Percentiles rank a stretch among this genome's conserved stretches.
These are phyloP conservation scores for Meloidogyne hapla DNA, from an alignment of 1,140 invertebrate genomes.

Conservation along the genomic window DNA sequence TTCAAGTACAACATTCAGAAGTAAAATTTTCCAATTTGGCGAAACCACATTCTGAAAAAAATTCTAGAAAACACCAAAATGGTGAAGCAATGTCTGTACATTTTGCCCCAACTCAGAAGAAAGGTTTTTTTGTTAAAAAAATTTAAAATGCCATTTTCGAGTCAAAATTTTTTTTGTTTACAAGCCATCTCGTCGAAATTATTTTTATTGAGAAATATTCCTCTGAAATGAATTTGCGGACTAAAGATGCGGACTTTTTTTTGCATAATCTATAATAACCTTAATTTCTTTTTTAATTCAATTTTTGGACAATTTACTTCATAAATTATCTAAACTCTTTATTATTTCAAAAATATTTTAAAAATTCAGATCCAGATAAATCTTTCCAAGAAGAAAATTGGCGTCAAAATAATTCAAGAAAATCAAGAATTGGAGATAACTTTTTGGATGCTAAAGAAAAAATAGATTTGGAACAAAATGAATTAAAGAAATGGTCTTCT, in stretches of 20 bases:
- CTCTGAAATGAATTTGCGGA: too few relatives aligned
- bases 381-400: background rate
- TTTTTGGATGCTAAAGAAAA: constrained; percentile 28
- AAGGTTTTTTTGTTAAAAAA: background rate
- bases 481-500: constrained; percentile 19
- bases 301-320: too few relatives aligned
- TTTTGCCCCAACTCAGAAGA: background rate
- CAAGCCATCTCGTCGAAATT: too few relatives aligned
- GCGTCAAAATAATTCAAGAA: constrained; percentile 14
- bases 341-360: background rate
- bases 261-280: too few relatives aligned
- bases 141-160: too few relatives aligned
- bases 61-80: background rate
- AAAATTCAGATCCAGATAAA: background rate
- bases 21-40: background rate
- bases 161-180: background rate
- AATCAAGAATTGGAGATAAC: constrained; percentile 19
- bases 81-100: background rate
- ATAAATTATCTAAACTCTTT: too few relatives aligned
- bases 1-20: background rate
- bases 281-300: too few relatives aligned
- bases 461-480: constrained; percentile 17
- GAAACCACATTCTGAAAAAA: background rate
- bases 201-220: too few relatives aligned
- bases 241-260: too few relatives aligned